Base-by-base conservation (phyloP, 1,140 invertebrate genomes). In the Paramacrobiotus metropolitanus region DNA sequence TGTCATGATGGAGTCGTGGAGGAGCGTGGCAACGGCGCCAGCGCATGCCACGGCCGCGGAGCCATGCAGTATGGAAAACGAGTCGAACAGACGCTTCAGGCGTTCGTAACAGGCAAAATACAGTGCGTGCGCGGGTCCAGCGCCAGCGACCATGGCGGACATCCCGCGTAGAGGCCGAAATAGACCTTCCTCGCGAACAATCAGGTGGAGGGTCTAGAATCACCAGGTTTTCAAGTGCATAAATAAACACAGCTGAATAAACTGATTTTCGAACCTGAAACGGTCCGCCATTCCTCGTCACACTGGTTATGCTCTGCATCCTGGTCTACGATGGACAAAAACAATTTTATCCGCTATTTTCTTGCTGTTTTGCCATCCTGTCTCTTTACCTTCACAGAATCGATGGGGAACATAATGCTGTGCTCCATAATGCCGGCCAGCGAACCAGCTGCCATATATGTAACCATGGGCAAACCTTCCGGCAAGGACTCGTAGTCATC, bases 21-120 rank as follows among this genome's bases (percentile, higher is more conserved):
- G 76, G 31, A 98, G 68, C 31, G 95, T 98, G 40, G 95, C 87
- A 63, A 76, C 67, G 67, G 74, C 75, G 21, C 78, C 81, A 60
- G 80, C 79, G 34, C 70, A 62, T 64, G 83, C 82, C 73, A 86
- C 83, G 48, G 82, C 81, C 65, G 84, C 69, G 74, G 85, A 79
- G 73, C 82, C 80, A 70, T 83, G 78, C 70, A 67, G 60, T 21
- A 64, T 77, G 79, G 63, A 77, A n/a, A n/a, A n/a, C 59, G 4
- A 63, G 71, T 68, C 78, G 21, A 73, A 63, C 30, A 74, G 75
- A 67, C 86, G 80, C 76, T 96, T 97, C 45, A 87, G 75, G 74
- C 86, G 84, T 77, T 99, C 94, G 74, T 98, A 99, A 69, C 87
- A 85, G 63, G 90, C 88, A 78, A 97, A 99, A 76, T 97, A 99